phyloP scores from a whole-genome alignment of 2,888 invertebrate genomes.

The Auanema sp. region DNA sequence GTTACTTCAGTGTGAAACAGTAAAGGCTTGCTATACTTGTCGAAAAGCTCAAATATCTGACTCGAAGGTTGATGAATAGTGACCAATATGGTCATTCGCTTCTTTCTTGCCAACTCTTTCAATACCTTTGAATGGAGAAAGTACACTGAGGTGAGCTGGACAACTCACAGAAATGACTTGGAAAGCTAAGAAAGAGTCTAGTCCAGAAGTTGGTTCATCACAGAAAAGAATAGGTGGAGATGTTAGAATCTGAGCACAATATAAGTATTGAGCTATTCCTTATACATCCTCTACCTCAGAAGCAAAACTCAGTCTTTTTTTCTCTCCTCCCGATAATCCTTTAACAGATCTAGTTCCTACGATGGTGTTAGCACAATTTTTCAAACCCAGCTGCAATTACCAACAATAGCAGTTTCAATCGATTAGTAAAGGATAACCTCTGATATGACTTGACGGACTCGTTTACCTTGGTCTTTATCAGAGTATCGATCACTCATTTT shows the following conservation, averaged over 20 bases:
- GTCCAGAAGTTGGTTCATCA: slow-evolving; percentile 69
- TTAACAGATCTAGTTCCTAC: slow-evolving; percentile 80
- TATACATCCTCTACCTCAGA: slow-evolving; percentile 75
- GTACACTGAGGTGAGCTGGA: not conserved
- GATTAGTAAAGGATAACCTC: slow-evolving; percentile 29
- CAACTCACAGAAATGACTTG: slow-evolving; percentile 40
- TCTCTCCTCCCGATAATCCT: slow-evolving; percentile 89
- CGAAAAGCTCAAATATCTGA: slow-evolving; percentile 83
- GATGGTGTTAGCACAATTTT: slow-evolving; percentile 75
- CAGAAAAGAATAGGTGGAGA: slow-evolving; percentile 69
- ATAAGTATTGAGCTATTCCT: not conserved
- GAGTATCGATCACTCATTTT: slow-evolving; percentile 77
- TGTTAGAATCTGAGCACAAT: slow-evolving; percentile 65
- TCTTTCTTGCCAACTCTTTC: slow-evolving; percentile 65
- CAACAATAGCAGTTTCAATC: not conserved
- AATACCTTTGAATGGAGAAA: slow-evolving; percentile 53
- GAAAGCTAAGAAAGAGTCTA: slow-evolving; percentile 66
- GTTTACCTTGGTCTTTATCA: slow-evolving; percentile 71
- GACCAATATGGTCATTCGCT: slow-evolving; percentile 85
- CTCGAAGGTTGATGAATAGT: slow-evolving; percentile 95
- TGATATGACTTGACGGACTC: slow-evolving; percentile 73
- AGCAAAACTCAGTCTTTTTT: slow-evolving; percentile 87
- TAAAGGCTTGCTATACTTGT: slow-evolving; percentile 68
- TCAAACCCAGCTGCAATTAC: slow-evolving; percentile 65
- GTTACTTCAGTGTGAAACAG: not conserved